Evolutionary conservation across 2,113 vertebrate genomes (phyloP).

Genomic region (Cyanoliseus patagonus): DNA sequence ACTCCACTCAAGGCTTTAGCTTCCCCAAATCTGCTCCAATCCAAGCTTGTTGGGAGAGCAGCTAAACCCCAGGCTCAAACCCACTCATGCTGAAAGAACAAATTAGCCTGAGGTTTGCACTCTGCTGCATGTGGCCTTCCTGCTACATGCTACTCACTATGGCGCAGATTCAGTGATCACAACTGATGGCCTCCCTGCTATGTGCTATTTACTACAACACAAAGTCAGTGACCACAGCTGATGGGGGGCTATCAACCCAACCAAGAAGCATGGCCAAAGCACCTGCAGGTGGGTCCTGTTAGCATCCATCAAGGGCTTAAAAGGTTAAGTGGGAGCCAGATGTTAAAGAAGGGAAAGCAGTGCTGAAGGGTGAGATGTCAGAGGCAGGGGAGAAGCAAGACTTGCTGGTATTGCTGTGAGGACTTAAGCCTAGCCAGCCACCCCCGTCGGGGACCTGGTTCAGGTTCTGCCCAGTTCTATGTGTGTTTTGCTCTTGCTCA

Average conservation of each 20-base stretch:
- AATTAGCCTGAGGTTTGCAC: neutral
- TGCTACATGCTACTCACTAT: rapidly evolving
- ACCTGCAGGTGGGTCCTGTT: neutral
- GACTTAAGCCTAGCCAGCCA: neutral
- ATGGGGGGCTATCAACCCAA: neutral
- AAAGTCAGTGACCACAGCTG: neutral
- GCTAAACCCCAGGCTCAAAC: neutral
- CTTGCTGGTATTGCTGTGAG: neutral
- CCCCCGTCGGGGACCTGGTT: no score
- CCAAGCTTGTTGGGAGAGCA: neutral
- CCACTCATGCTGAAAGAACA: neutral
- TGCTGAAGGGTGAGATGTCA: rapidly evolving
- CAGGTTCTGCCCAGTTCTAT: neutral
- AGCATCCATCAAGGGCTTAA: neutral
- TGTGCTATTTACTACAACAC: rapidly evolving
- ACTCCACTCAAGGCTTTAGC: neutral
- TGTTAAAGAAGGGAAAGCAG: neutral
- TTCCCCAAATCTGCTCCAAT: neutral
- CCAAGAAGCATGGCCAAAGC: rapidly evolving
- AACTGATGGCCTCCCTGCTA: neutral
- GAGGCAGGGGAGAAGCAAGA: neutral
- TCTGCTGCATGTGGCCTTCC: neutral
- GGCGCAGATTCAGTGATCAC: neutral
- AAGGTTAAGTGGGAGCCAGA: neutral
- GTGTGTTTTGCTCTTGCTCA: neutral